Conservation (phyloP, 2,113 vertebrate species). For the Corapipo altera region DNA sequence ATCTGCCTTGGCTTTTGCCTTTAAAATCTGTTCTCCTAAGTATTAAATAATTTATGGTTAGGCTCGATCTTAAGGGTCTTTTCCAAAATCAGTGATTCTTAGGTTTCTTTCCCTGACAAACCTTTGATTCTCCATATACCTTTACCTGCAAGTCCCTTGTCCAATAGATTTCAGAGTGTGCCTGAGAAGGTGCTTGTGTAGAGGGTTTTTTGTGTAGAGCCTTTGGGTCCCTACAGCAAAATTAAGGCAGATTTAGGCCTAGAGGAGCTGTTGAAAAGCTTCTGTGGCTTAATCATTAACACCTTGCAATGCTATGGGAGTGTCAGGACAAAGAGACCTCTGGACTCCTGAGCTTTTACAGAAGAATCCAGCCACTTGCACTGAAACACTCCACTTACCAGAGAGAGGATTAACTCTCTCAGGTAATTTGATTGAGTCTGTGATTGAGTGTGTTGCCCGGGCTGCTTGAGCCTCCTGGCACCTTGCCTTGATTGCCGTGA, state of each 20-base stretch:
- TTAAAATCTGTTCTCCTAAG: not conserved
- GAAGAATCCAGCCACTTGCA: not conserved
- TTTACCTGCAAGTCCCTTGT: not conserved
- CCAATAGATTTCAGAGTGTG: not conserved
- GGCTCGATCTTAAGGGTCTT: not conserved
- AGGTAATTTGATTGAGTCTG: not conserved
- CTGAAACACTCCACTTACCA: not conserved
- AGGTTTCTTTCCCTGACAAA: not conserved
- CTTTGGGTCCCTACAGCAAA: not conserved
- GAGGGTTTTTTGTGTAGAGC: not conserved
- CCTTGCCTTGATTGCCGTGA: not conserved
- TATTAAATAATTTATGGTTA: not conserved
- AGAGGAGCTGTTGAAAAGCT: not conserved
- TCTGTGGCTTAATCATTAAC: conserved; percentile 61
- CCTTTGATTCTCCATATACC: not conserved
- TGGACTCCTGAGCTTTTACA: conserved; percentile 11
- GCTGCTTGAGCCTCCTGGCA: not conserved
- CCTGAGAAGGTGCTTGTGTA: not conserved
- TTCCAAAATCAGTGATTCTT: not conserved
- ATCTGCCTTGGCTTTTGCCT: not conserved
- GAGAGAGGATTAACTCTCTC: not conserved
- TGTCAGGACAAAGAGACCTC: conserved; percentile 43
- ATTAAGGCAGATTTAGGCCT: not conserved
- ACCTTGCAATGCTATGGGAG: not conserved
- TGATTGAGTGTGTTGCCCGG: not conserved